phyloP scores from a whole-genome alignment of 2,113 vertebrate species.

The Trogon surrucura region DNA sequence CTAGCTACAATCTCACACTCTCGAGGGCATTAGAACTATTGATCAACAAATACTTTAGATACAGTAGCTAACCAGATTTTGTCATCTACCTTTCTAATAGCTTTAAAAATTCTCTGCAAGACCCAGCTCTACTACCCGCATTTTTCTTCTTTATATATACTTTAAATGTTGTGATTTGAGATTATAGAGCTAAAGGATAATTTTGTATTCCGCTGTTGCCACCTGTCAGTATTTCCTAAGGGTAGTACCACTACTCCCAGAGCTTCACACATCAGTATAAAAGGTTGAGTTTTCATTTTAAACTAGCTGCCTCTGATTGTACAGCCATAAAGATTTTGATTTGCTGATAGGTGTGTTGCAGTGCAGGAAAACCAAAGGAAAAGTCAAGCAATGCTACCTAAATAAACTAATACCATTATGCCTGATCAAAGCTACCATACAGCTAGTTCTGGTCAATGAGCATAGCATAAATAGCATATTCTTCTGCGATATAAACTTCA shows the following conservation, averaged over 20 bases:
- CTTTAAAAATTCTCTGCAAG: neutral
- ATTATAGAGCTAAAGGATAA: slow-evolving; percentile 27
- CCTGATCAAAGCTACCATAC: slow-evolving; percentile 32
- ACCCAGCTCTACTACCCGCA: neutral
- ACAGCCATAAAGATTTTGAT: slow-evolving; percentile 34
- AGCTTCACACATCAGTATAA: slow-evolving; percentile 27
- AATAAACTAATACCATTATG: slow-evolving; percentile 30
- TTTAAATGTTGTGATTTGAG: slow-evolving; percentile 18
- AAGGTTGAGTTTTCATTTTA: slow-evolving; percentile 29
- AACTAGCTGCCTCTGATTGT: slow-evolving; percentile 14
- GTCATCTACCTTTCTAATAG: neutral
- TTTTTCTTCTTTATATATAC: neutral
- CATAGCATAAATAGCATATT: neutral
- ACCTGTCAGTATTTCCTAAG: slow-evolving; percentile 57
- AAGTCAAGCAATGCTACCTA: slow-evolving; percentile 5
- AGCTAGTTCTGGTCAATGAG: neutral
- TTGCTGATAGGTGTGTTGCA: slow-evolving; percentile 36
- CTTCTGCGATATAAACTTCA: neutral
- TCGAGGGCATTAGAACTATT: neutral
- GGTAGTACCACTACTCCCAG: neutral
- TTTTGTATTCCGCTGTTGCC: slow-evolving; percentile 49
- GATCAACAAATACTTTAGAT: neutral
- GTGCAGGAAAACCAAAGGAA: slow-evolving; percentile 48
- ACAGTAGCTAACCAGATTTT: neutral
- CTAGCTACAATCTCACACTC: neutral